These are phyloP conservation scores for Microtus montanus DNA, from an alignment of 2,113 vertebrate species.

Conservation along the genomic window DNA sequence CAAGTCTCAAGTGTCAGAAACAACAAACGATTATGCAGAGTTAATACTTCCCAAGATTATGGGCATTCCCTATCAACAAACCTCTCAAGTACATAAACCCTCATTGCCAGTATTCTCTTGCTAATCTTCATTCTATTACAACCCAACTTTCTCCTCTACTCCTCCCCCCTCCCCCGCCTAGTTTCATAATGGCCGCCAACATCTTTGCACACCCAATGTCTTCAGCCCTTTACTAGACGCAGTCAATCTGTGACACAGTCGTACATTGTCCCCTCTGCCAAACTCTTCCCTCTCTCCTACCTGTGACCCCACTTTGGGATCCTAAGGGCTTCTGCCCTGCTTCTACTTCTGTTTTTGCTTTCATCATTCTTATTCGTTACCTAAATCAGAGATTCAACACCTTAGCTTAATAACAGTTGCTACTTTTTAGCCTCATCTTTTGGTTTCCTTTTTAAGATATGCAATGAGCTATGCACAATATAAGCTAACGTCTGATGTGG, in stretches of 20 bases:
- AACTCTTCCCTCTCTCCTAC: neutral
- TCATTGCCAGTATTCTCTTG: neutral
- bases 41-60: neutral
- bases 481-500: neutral
- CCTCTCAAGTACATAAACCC: neutral
- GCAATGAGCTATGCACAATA: neutral
- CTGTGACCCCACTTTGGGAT: neutral
- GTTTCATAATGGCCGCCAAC: neutral
- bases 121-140: neutral
- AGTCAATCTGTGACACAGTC: neutral
- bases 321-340: neutral
- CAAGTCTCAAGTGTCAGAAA: neutral
- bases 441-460: neutral
- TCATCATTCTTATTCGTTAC: constrained; percentile 11
- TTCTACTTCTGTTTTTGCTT: neutral
- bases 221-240: neutral
- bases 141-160: neutral
- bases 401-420: neutral
- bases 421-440: neutral
- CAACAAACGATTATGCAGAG: neutral
- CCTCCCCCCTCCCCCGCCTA: neutral
- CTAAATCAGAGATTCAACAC: constrained; percentile 38
- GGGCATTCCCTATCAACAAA: neutral
- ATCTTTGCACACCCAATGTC: neutral
- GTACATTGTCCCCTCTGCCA: neutral